phyloP scores from a whole-genome alignment of 2,113 vertebrate genomes.

The Peromyscus polionotus region DNA sequence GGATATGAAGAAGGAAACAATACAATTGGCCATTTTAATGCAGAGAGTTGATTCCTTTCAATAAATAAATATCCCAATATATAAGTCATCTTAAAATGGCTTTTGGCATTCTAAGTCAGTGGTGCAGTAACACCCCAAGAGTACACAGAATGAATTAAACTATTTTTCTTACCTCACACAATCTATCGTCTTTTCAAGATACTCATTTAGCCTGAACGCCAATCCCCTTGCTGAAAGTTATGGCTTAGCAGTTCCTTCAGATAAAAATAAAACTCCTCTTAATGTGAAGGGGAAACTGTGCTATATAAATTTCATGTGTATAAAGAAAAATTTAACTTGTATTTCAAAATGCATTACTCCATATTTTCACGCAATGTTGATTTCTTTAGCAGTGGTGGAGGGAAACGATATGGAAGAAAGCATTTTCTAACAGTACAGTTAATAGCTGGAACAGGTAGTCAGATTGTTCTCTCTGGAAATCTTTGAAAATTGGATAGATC shows the following conservation, averaged over 20 bases:
- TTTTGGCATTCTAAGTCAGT: constrained; percentile 13
- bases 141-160: constrained; percentile 53
- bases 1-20: constrained; percentile 76
- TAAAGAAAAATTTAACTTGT: constrained; percentile 68
- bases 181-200: constrained; percentile 52
- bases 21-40: constrained; percentile 71
- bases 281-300: constrained; percentile 46
- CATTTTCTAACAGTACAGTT: constrained; percentile 49
- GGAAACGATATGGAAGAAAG: constrained; percentile 37
- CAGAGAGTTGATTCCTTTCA: constrained; percentile 41
- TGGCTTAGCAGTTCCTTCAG: constrained; percentile 73
- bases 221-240: constrained; percentile 70
- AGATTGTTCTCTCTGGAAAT: constrained; percentile 63
- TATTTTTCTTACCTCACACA: constrained; percentile 62
- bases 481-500: constrained; percentile 51
- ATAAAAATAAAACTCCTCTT: constrained; percentile 75
- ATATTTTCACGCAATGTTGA: constrained; percentile 68
- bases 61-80: constrained; percentile 57
- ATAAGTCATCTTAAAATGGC: constrained; percentile 58
- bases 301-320: constrained; percentile 65
- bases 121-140: constrained; percentile 25
- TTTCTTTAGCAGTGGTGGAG: constrained; percentile 62
- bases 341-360: constrained; percentile 30
- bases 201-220: constrained; percentile 71
- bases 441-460: constrained; percentile 55